These are phyloP conservation scores for Novumbra hubbsi DNA, from an alignment of 2,797 vertebrate genomes.

Conservation along the genomic window DNA sequence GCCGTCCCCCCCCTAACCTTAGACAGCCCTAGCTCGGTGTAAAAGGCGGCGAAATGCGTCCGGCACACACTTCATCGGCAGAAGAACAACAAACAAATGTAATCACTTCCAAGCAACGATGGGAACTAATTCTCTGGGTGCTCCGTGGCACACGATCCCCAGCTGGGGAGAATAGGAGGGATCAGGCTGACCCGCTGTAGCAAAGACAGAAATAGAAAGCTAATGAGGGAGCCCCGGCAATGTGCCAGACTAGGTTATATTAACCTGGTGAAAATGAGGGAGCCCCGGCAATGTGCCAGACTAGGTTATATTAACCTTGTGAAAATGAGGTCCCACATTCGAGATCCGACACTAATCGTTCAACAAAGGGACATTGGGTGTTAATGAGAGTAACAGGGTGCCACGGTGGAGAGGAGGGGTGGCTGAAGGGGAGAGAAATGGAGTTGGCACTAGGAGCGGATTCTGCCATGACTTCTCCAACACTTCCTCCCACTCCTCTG, in stretches of 20 bases:
- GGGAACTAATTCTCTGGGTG: neutral
- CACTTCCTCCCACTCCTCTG: neutral
- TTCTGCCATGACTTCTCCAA: slow-evolving; percentile 26
- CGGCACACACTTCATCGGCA: too few relatives aligned
- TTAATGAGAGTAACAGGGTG: slow-evolving; percentile 37
- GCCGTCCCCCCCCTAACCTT: too few relatives aligned
- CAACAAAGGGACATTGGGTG: slow-evolving; percentile 46
- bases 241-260: neutral
- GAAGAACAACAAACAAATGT: too few relatives aligned
- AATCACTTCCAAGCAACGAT: too few relatives aligned
- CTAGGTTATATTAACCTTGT: neutral
- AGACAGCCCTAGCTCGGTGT: too few relatives aligned
- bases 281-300: neutral
- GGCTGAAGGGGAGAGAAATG: slow-evolving; percentile 19
- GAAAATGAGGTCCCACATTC: neutral
- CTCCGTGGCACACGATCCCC: neutral
- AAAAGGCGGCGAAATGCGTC: too few relatives aligned
- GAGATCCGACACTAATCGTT: slow-evolving; percentile 41
- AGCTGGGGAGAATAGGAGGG: neutral
- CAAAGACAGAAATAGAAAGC: neutral
- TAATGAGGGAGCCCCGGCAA: neutral
- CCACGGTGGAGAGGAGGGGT: neutral
- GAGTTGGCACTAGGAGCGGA: slow-evolving; percentile 38
- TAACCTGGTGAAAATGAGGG: neutral
- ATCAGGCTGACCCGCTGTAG: neutral